phyloP scores from a whole-genome alignment of 2,797 vertebrate genomes.

The Bradypodion ventrale region DNA sequence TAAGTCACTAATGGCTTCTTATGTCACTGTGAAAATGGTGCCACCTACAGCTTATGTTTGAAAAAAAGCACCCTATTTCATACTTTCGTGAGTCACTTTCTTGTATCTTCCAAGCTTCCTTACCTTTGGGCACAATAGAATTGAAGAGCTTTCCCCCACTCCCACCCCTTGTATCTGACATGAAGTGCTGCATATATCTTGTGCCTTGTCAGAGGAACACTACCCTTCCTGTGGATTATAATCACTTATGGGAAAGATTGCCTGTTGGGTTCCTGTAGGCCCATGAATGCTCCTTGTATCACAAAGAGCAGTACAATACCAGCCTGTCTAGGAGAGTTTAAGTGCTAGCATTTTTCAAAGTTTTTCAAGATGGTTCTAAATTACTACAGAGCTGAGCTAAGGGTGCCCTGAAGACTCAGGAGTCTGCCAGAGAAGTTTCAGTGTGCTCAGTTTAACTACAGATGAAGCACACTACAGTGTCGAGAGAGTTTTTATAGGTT shows the following conservation, averaged over 20 bases:
- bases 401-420: neutral
- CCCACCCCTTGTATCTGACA: neutral
- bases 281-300: neutral
- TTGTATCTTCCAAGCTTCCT: neutral
- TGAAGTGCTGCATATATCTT: neutral
- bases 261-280: neutral
- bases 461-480: neutral
- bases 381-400: neutral
- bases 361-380: neutral
- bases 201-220: conserved; percentile 4
- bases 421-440: neutral
- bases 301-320: neutral
- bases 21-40: conserved; percentile 33
- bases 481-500: neutral
- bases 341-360: neutral
- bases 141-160: neutral
- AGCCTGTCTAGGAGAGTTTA: neutral
- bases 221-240: neutral
- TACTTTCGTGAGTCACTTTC: neutral
- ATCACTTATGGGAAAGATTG: conserved; percentile 1
- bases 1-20: conserved; percentile 14
- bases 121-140: neutral
- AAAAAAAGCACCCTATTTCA: neutral
- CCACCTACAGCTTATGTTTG: conserved; percentile 22
- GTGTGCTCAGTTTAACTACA: neutral